phyloP scores from a whole-genome alignment of 2,113 vertebrate species.

The Percina caprodes region DNA sequence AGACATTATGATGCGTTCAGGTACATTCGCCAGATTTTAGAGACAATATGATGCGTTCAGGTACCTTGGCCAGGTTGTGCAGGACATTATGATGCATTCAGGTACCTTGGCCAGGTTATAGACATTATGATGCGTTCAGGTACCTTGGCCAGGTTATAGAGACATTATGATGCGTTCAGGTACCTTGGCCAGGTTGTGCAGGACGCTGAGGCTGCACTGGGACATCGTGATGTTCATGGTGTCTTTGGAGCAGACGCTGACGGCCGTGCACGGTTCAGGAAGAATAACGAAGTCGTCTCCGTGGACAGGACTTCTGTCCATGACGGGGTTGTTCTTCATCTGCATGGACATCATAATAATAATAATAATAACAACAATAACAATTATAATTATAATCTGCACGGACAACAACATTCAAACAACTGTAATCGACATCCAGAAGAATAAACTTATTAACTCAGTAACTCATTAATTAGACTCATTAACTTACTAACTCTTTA shows the following conservation, averaged over 20 bases:
- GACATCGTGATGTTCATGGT: conserved; percentile 96
- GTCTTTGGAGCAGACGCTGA: conserved; percentile 92
- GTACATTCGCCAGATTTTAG: not conserved
- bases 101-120: not conserved
- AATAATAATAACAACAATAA: too few relatives aligned
- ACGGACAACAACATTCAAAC: too few relatives aligned
- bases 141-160: not conserved
- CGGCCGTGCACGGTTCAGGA: conserved; percentile 89
- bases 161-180: not conserved
- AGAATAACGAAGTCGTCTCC: conserved; percentile 92
- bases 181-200: conserved; percentile 91
- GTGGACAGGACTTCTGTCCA: conserved; percentile 91
- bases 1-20: not conserved
- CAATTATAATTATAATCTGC: too few relatives aligned
- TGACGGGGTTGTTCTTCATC: conserved; percentile 92
- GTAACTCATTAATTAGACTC: too few relatives aligned
- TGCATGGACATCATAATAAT: conserved; percentile 52
- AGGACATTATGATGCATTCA: not conserved
- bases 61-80: not conserved
- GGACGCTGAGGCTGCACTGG: conserved; percentile 89
- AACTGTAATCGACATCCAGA: too few relatives aligned
- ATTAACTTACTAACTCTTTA: too few relatives aligned
- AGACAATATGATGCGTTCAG: not conserved
- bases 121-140: not conserved
- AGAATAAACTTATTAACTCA: too few relatives aligned